Evolutionary conservation across 92 coral and sea anemone species (phyloP), one percentile per base, ranked within the genome.

Genomic region (Porites rus): DNA sequence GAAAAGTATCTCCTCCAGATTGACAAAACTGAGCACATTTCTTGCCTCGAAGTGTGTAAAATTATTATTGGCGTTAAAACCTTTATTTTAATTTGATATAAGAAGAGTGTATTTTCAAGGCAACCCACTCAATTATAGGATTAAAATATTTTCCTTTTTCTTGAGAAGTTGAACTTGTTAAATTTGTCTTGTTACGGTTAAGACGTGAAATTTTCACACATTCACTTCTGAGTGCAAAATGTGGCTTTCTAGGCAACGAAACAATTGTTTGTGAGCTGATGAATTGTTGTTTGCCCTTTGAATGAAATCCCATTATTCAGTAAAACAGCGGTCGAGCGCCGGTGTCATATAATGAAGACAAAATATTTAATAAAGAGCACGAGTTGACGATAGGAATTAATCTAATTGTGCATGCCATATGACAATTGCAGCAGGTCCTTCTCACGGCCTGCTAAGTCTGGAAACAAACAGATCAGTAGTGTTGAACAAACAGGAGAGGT

Each of bases 181-280:
- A 38, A 38, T 38, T 38, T 38, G 46, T 4, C 46, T 38, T 38
- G 46, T 38, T 38, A 38, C 46, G 46, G 46, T 4, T 38, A 38
- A 24, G 52, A 59, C 69, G 58, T 21, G 51, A 81, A 70, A 80
- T 56, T 81, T 81, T 73, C 87, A 54, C 87, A 74, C 72, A 78
- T 78, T 60, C 60, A 12, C 6, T 17, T 13, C 8, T 73, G 80
- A 73, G 74, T 72, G 50, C 74, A 75, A 83, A 83, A 83, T 83
- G 87, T 83, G 87, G 79, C 87, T 83, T 74, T 83, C 87, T 83
- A 83, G 80, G 87, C 80, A 83, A 83, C 87, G 73, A 53, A 22
- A 64, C 80, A 83, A 73, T 83, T 83, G 80, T 73, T 83, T 83
- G 53, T 60, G 63, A 51, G 9, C 56, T 17, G 6, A 7, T 83